Evolutionary conservation across 2,113 vertebrate genomes (phyloP).

Genomic region (Oreocharis arfaki): DNA sequence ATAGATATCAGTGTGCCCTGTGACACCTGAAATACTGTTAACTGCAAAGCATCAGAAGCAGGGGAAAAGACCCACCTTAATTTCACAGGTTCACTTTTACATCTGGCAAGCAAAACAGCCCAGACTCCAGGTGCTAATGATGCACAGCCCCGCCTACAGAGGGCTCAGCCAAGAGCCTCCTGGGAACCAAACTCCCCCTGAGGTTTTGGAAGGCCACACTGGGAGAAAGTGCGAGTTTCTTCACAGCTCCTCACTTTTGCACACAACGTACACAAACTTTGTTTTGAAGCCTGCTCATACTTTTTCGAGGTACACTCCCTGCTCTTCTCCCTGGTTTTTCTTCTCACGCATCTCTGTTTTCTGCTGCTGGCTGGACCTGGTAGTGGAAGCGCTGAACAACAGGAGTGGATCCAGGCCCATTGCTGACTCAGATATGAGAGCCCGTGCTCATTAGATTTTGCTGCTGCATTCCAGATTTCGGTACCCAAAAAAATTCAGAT

Average conservation of each 20-base stretch:
- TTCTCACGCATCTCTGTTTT: neutral
- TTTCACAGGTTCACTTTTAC: neutral
- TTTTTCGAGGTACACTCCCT: neutral
- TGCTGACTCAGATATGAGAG: slow-evolving; percentile 37
- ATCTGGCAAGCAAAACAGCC: neutral
- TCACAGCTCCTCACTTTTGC: neutral
- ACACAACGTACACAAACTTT: neutral
- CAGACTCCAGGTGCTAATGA: neutral
- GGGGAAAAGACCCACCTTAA: rapidly evolving
- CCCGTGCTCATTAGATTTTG: slow-evolving; percentile 10
- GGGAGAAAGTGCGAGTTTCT: neutral
- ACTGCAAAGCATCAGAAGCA: neutral
- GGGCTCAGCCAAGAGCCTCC: neutral
- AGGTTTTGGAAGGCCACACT: neutral
- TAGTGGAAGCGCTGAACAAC: slow-evolving; percentile 23
- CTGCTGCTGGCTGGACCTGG: neutral
- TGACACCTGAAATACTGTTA: neutral
- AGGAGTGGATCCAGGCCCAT: neutral
- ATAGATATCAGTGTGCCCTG: neutral
- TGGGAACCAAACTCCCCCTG: neutral
- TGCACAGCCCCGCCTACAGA: neutral
- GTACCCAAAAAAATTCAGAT: neutral
- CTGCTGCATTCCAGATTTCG: neutral
- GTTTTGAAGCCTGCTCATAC: neutral
- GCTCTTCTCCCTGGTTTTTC: neutral